Evolutionary conservation across 2,888 invertebrate genomes (phyloP).

Genomic region (Criorhina ranunculi): DNA sequence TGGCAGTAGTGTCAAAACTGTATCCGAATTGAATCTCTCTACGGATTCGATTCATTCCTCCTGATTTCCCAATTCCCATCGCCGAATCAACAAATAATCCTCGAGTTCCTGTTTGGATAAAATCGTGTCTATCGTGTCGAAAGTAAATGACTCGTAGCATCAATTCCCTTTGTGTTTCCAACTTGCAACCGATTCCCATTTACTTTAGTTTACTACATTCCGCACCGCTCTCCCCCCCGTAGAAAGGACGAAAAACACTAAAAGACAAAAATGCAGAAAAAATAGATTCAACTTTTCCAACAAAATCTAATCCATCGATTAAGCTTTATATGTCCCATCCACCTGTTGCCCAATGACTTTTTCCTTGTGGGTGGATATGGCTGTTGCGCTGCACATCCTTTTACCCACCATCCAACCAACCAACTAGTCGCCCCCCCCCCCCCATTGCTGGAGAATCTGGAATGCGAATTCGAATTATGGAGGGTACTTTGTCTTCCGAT

Average conservation of each 20-base stretch:
- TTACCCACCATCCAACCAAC: too few relatives aligned
- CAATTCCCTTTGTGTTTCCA: slow-evolving; percentile 33
- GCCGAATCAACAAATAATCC: slow-evolving; percentile 61
- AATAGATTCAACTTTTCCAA: slow-evolving; percentile 27
- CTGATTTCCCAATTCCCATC: slow-evolving; percentile 54
- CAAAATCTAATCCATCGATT: slow-evolving; percentile 67
- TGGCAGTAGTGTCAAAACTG: background rate
- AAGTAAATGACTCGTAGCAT: slow-evolving; percentile 58
- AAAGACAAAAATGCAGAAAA: background rate
- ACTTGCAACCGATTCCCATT: slow-evolving; percentile 25
- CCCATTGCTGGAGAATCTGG: slow-evolving; percentile 17
- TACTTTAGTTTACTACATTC: background rate
- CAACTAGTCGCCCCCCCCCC: background rate
- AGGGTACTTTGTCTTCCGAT: slow-evolving; percentile 70
- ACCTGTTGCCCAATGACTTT: slow-evolving; percentile 54
- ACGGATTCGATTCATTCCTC: slow-evolving; percentile 37
- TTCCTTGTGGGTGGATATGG: slow-evolving; percentile 42
- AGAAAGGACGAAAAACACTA: slow-evolving; percentile 9
- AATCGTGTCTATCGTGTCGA: slow-evolving; percentile 34
- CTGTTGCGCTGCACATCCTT: slow-evolving; percentile 34
- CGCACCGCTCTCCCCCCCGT: background rate
- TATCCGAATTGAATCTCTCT: slow-evolving; percentile 5
- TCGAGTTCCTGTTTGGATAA: slow-evolving; percentile 20
- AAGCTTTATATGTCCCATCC: slow-evolving; percentile 36
- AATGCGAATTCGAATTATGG: slow-evolving; percentile 61